Evolutionary conservation across 2,113 vertebrate species (phyloP).

Genomic region (Hepsetus odoe): DNA sequence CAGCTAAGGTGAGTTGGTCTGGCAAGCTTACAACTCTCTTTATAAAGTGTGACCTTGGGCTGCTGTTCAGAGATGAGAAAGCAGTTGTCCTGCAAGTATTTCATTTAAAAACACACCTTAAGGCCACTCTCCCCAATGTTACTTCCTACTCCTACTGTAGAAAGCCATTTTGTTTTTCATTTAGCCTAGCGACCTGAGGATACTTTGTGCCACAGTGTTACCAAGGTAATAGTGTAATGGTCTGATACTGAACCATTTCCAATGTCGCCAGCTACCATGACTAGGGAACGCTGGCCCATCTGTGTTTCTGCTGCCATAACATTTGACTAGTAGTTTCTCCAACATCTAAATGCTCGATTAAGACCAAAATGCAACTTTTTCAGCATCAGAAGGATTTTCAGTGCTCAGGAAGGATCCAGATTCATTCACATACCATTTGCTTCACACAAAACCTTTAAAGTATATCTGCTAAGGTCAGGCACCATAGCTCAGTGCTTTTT

Average conservation of each 20-base stretch:
- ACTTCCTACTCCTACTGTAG: constrained; percentile 9
- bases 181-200: constrained; percentile 13
- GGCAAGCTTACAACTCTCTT: not conserved
- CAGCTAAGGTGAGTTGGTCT: constrained; percentile 12
- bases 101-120: constrained; percentile 29
- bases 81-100: constrained; percentile 13
- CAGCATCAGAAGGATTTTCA: too few species aligned
- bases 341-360: not conserved
- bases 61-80: not conserved
- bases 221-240: not conserved
- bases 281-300: not conserved
- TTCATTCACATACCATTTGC: too few species aligned
- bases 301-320: not conserved
- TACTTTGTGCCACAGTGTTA: not conserved
- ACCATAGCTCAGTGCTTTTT: too few species aligned
- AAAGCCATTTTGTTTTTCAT: constrained; percentile 13
- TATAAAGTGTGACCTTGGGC: constrained; percentile 16
- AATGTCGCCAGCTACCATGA: not conserved
- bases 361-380: not conserved
- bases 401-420: too few species aligned
- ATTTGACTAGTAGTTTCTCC: not conserved
- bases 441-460: too few species aligned
- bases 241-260: not conserved
- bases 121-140: not conserved
- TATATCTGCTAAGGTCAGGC: too few species aligned